Conservation (phyloP, 2,888 invertebrate genomes). For the Drosophila tripunctata region DNA sequence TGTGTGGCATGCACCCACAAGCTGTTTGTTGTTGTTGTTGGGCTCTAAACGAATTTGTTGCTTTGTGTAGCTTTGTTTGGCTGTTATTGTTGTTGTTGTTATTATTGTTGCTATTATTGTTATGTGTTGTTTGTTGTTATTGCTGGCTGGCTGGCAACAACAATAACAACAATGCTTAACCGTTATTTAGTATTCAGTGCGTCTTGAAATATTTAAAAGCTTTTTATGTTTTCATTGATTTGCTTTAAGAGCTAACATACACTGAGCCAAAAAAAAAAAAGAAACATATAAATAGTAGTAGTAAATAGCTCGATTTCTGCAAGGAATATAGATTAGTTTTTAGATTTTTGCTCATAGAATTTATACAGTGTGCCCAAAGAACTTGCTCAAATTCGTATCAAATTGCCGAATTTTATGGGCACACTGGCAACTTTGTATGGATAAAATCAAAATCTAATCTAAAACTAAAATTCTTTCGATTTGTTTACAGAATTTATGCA, state of each 20-base stretch:
- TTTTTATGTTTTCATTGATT: neutral
- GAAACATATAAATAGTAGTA: too few relatives aligned
- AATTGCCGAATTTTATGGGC: too few relatives aligned
- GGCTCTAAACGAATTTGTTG: constrained; percentile 45
- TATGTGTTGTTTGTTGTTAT: constrained; percentile 18
- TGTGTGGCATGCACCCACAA: constrained; percentile 72
- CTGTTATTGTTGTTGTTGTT: constrained; percentile 24
- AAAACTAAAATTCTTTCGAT: too few relatives aligned
- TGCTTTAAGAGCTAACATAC: neutral
- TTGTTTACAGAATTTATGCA: too few relatives aligned
- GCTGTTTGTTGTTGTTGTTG: constrained; percentile 17
- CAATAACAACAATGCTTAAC: constrained; percentile 26
- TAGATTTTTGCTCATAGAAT: too few relatives aligned
- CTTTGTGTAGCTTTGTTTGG: constrained; percentile 37
- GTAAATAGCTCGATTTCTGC: too few relatives aligned
- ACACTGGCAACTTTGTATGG: too few relatives aligned
- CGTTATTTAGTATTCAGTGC: constrained; percentile 48
- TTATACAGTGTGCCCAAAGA: too few relatives aligned
- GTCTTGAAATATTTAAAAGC: constrained; percentile 42
- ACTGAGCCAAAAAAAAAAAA: too few relatives aligned
- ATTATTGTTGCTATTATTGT: constrained; percentile 14
- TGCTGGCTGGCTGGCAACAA: neutral
- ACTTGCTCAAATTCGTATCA: too few relatives aligned
- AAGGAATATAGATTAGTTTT: too few relatives aligned
- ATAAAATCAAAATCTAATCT: too few relatives aligned